These are phyloP conservation scores for Ophion slaviceki DNA, from an alignment of 2,888 invertebrate genomes.

Conservation along the genomic window DNA sequence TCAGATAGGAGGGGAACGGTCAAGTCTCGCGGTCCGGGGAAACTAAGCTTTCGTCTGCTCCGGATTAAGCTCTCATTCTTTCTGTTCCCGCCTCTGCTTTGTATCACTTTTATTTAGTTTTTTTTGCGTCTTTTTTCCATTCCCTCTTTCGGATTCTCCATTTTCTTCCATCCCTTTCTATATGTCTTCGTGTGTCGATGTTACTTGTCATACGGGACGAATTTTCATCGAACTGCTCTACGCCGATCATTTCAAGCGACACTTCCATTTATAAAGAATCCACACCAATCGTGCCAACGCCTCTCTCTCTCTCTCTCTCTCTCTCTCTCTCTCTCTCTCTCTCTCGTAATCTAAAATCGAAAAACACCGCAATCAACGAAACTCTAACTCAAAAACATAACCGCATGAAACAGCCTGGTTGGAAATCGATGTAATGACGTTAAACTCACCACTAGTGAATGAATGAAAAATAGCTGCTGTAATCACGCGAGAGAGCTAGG, in stretches of 20 bases:
- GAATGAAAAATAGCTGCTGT: too few species aligned
- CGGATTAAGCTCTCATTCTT: conserved; percentile 19
- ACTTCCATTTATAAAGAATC: conserved; percentile 48
- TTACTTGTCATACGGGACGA: neutral
- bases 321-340: too few species aligned
- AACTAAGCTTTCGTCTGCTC: conserved; percentile 34
- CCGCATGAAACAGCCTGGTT: too few species aligned
- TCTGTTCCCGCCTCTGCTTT: neutral
- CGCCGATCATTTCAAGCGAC: conserved; percentile 21
- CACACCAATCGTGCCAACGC: too few species aligned
- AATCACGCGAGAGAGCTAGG: too few species aligned
- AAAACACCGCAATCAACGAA: too few species aligned
- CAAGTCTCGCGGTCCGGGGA: conserved; percentile 40
- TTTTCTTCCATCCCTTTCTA: neutral
- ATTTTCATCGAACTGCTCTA: conserved; percentile 10
- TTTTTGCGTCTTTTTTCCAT: neutral
- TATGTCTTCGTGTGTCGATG: neutral
- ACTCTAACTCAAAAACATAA: too few species aligned
- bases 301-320: too few species aligned
- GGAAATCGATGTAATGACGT: too few species aligned
- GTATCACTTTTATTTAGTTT: neutral
- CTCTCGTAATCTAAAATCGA: too few species aligned
- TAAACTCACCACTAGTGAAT: too few species aligned
- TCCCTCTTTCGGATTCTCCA: conserved; percentile 1
- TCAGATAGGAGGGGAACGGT: conserved; percentile 48